phyloP scores from a whole-genome alignment of 2,797 vertebrate species.

The Anableps anableps region DNA sequence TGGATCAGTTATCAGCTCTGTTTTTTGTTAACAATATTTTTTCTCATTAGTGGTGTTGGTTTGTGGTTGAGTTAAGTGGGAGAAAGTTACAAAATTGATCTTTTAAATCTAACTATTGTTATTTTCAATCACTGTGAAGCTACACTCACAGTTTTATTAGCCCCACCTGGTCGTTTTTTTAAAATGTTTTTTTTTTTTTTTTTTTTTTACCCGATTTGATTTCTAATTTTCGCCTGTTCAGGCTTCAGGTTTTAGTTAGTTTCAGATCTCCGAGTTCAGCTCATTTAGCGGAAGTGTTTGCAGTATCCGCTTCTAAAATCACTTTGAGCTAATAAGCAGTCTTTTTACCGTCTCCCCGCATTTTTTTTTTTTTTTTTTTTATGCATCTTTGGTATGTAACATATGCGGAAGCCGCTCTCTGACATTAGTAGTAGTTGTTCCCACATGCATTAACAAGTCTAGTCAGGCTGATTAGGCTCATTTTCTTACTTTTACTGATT shows the following conservation, averaged over 20 bases:
- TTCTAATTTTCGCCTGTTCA: not conserved
- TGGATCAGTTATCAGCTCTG: not conserved
- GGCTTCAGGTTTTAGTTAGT: not conserved
- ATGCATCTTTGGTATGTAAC: conserved; percentile 46
- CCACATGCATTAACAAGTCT: conserved; percentile 69
- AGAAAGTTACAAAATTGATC: not conserved
- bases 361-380: conserved; percentile 20
- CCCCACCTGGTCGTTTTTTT: not conserved
- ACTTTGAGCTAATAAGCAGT: conserved; percentile 28
- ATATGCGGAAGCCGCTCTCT: conserved; percentile 68
- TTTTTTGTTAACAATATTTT: not conserved
- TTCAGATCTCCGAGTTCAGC: not conserved
- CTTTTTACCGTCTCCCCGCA: not conserved
- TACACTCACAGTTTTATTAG: too few relatives aligned
- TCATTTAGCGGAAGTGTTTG: conserved; percentile 44
- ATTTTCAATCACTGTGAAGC: not conserved
- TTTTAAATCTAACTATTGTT: not conserved
- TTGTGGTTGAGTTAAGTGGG: not conserved
- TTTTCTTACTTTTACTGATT: not conserved
- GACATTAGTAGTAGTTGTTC: conserved; percentile 49
- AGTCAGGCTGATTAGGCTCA: not conserved
- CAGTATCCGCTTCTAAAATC: conserved; percentile 31
- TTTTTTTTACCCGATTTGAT: not conserved
- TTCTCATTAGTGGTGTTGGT: not conserved
- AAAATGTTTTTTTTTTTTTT: not conserved